A percentile compares a stretch with the other conserved stretches of the same genome.
Conservation (phyloP, 1,140 invertebrate genomes). For the Papilio aristodemus region DNA sequence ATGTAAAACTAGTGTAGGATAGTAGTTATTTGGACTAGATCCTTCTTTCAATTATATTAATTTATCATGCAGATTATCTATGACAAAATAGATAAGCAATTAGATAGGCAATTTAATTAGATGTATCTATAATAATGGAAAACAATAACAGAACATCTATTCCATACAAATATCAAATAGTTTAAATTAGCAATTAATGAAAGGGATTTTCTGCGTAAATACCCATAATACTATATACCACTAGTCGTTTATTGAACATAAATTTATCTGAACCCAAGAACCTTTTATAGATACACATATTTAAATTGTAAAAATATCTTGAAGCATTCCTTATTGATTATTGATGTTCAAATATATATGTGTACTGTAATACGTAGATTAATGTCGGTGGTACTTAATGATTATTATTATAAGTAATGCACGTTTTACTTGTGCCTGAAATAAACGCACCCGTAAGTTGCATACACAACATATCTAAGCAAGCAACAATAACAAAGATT, state of each 20-base stretch:
- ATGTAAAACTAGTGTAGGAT: conserved; percentile 52
- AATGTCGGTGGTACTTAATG: conserved; percentile 32
- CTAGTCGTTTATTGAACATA: too few species aligned
- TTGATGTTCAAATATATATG: conserved; percentile 30
- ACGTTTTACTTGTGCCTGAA: conserved; percentile 14
- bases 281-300: conserved; percentile 10
- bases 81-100: background rate
- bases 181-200: background rate
- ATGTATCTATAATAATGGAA: background rate
- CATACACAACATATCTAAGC: background rate
- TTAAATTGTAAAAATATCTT: conserved; percentile 15
- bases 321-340: conserved; percentile 23
- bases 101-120: background rate
- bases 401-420: conserved; percentile 28
- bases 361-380: conserved; percentile 29
- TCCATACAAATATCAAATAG: background rate
- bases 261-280: background rate
- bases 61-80: conserved; percentile 2
- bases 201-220: too few species aligned
- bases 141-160: background rate
- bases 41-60: background rate
- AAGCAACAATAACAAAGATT: background rate
- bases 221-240: too few species aligned
- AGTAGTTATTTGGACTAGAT: conserved; percentile 39
- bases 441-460: background rate